phyloP scores from a whole-genome alignment of 2,888 invertebrate species.

The Podotricha telesiphe region DNA sequence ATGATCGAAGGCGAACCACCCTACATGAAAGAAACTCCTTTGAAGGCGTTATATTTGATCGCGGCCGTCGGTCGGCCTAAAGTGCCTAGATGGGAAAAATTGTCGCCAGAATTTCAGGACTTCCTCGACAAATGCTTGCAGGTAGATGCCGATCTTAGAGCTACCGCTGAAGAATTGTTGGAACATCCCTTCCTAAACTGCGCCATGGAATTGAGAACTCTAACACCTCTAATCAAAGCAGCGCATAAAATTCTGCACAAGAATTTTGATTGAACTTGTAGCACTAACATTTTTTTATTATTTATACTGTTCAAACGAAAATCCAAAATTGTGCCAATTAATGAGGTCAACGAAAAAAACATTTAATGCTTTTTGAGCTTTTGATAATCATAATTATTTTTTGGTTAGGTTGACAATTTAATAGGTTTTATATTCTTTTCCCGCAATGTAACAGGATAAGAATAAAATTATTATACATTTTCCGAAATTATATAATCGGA shows the following conservation, averaged over 20 bases:
- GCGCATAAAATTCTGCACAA: conserved; percentile 93
- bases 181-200: conserved; percentile 90
- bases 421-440: not conserved
- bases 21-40: conserved; percentile 96
- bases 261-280: conserved; percentile 65
- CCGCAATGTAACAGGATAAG: not conserved
- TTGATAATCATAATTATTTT: not conserved
- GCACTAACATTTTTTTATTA: conserved; percentile 49
- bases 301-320: conserved; percentile 6
- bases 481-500: not conserved
- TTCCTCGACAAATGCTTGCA: conserved; percentile 95
- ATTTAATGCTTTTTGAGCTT: conserved; percentile 1
- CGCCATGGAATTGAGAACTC: conserved; percentile 90
- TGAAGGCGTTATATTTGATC: conserved; percentile 96
- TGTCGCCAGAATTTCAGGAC: conserved; percentile 90
- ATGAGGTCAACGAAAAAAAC: conserved; percentile 10
- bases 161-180: conserved; percentile 90
- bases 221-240: conserved; percentile 95
- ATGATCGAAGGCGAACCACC: conserved; percentile 97
- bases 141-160: conserved; percentile 91
- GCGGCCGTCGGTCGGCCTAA: conserved; percentile 97
- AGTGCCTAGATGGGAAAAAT: conserved; percentile 91
- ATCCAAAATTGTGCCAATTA: conserved; percentile 23
- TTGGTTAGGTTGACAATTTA: not conserved
- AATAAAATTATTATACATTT: not conserved